Conservation (phyloP, 2,113 vertebrate genomes). For the Grallaria varia region DNA sequence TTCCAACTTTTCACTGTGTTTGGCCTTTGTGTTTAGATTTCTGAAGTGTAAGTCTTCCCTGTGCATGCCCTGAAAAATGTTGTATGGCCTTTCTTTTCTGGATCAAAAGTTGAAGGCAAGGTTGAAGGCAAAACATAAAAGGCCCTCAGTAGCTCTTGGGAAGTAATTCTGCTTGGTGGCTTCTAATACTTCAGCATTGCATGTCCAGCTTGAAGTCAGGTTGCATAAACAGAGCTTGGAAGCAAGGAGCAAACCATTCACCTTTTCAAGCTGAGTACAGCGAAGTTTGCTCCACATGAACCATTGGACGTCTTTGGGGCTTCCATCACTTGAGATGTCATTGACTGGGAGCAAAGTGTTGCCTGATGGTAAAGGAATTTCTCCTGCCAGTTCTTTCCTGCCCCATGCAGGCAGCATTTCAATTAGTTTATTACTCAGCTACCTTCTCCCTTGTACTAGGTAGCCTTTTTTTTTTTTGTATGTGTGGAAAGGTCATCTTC, state of each 20-base stretch:
- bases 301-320: neutral
- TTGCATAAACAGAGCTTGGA: neutral
- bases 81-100: neutral
- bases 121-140: neutral
- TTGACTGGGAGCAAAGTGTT: neutral
- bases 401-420: neutral
- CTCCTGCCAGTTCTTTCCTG: neutral
- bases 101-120: neutral
- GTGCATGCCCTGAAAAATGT: neutral
- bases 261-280: neutral
- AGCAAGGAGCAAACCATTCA: neutral
- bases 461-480: neutral
- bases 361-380: neutral
- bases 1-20: neutral
- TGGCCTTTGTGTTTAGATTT: neutral
- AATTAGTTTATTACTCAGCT: neutral
- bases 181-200: neutral
- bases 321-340: neutral
- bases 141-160: neutral
- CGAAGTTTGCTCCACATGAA: fast-evolving
- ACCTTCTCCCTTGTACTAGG: neutral
- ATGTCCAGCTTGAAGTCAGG: neutral
- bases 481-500: neutral
- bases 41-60: neutral
- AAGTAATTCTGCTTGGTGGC: neutral